phyloP scores from a whole-genome alignment of 2,113 vertebrate genomes.

The Haemorhous mexicanus region DNA sequence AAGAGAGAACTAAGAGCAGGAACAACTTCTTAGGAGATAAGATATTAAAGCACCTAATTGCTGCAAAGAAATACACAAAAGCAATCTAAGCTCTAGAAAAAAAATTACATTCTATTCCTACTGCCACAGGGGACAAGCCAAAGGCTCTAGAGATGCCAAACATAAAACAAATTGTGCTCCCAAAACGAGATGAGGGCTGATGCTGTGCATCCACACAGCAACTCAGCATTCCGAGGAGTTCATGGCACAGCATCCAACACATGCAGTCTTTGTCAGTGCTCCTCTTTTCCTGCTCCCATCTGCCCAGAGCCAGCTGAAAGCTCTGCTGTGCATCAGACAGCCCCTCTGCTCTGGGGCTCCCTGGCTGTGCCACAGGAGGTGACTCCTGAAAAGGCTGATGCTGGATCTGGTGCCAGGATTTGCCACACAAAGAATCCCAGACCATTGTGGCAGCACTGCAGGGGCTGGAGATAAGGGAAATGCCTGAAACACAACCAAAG shows the following conservation, averaged over 20 bases:
- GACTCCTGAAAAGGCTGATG: background rate
- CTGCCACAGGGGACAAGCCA: background rate
- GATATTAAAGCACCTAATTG: constrained; percentile 6
- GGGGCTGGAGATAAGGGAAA: background rate
- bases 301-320: background rate
- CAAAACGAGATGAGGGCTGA: background rate
- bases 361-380: background rate
- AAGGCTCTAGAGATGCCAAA: background rate
- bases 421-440: background rate
- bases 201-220: background rate
- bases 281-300: constrained; percentile 14
- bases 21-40: background rate
- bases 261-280: background rate
- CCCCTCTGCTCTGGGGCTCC: background rate
- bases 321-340: background rate
- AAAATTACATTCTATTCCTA: background rate
- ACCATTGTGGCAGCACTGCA: background rate
- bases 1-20: background rate
- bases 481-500: background rate
- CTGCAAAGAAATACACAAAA: constrained; percentile 6
- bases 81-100: background rate
- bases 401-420: background rate
- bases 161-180: background rate
- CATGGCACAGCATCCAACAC: background rate
- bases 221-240: background rate